These are phyloP conservation scores for Idaea straminata DNA, from an alignment of 2,888 invertebrate species.

Conservation along the genomic window DNA sequence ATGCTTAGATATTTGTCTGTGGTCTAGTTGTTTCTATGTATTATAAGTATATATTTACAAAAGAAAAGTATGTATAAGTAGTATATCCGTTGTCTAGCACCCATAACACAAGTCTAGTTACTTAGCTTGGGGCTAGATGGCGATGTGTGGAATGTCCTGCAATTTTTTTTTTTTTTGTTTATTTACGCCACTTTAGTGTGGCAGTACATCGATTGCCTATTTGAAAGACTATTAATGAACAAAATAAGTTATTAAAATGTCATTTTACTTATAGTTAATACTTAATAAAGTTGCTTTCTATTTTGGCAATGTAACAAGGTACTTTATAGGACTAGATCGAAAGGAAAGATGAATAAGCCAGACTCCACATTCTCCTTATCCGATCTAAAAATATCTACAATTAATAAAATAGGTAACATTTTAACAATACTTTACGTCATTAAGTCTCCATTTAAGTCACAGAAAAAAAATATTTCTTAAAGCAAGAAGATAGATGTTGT, in stretches of 20 bases:
- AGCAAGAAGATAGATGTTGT: too few relatives aligned
- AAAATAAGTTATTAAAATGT: not conserved
- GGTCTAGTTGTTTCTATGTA: too few relatives aligned
- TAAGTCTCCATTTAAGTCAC: not conserved
- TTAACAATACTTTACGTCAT: slow-evolving; percentile 11
- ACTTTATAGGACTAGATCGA: slow-evolving; percentile 3
- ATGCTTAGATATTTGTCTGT: too few relatives aligned
- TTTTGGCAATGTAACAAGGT: slow-evolving; percentile 10
- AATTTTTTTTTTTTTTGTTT: too few relatives aligned
- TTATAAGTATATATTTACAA: too few relatives aligned
- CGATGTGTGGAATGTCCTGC: too few relatives aligned
- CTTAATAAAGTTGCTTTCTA: not conserved
- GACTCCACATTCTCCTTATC: slow-evolving; percentile 12
- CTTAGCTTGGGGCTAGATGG: too few relatives aligned
- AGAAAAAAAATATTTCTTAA: not conserved
- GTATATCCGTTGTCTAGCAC: too few relatives aligned
- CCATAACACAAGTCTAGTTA: too few relatives aligned
- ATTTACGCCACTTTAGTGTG: too few relatives aligned
- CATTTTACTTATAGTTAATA: not conserved
- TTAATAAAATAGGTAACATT: slow-evolving; percentile 37
- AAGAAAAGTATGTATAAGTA: too few relatives aligned
- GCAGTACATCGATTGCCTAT: too few relatives aligned
- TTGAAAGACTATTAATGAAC: not conserved
- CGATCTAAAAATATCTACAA: slow-evolving; percentile 16
- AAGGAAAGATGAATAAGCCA: not conserved